These are phyloP conservation scores for Protomyctophum bolini DNA, from an alignment of 2,113 vertebrate genomes.

Conservation along the genomic window DNA sequence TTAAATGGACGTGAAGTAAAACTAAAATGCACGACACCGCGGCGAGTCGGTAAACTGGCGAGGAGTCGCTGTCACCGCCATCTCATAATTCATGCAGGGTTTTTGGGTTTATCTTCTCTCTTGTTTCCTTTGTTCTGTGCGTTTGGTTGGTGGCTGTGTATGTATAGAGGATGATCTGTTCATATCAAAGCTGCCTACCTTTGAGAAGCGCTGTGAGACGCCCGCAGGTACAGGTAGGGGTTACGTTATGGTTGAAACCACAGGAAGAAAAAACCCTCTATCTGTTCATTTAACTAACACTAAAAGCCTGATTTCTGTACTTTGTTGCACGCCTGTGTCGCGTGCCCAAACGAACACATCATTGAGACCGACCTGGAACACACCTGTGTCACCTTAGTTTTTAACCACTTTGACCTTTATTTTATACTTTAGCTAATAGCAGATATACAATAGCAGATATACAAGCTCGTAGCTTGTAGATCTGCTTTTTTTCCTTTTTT, in stretches of 20 bases:
- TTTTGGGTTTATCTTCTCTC: slow-evolving; percentile 49
- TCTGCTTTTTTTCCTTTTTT: no score
- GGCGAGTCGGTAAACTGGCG: no score
- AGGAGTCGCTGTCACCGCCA: not conserved
- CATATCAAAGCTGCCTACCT: slow-evolving; percentile 85
- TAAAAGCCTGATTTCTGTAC: not conserved
- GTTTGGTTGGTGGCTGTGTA: slow-evolving; percentile 76
- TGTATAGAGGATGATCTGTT: slow-evolving; percentile 88
- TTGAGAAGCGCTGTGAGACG: slow-evolving; percentile 89
- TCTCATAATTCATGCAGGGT: slow-evolving; percentile 52
- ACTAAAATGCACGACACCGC: no score
- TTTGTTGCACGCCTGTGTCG: no score
- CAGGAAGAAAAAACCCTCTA: not conserved
- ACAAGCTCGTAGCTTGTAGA: no score
- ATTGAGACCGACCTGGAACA: no score
- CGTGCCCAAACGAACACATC: no score
- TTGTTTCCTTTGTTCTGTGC: slow-evolving; percentile 28
- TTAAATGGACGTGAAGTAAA: no score
- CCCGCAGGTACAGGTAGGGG: slow-evolving; percentile 81
- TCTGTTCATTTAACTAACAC: slow-evolving; percentile 35
- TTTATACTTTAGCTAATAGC: no score
- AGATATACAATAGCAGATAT: no score
- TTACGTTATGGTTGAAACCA: not conserved
- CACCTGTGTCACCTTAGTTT: no score
- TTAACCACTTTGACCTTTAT: no score